Evolutionary conservation across 1,140 invertebrate species (phyloP).

Genomic region (Ips nitidus): DNA sequence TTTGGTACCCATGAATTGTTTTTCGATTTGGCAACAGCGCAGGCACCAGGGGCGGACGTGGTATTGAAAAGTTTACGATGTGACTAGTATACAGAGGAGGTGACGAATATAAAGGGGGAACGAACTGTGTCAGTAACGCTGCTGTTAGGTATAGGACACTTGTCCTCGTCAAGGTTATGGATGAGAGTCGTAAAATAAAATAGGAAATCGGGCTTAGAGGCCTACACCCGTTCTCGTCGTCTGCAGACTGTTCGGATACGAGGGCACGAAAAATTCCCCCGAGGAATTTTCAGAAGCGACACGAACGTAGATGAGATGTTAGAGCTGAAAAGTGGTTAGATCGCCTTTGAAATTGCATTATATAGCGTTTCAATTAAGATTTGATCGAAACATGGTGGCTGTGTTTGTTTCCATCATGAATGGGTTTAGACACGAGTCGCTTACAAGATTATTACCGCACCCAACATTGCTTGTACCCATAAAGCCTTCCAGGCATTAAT

Average conservation of each 20-base stretch:
- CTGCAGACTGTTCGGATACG: background rate
- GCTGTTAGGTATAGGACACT: conserved; percentile 23
- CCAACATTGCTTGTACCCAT: too few species aligned
- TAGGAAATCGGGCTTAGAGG: conserved; percentile 20
- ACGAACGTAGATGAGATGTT: background rate
- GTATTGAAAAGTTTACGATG: conserved; percentile 16
- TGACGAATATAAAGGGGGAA: conserved; percentile 22
- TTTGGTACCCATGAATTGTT: too few species aligned
- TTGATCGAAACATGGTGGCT: too few species aligned
- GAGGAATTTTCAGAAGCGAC: background rate
- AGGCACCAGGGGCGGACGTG: conserved; percentile 9
- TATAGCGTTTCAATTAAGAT: too few species aligned
- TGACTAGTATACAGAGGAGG: conserved; percentile 14
- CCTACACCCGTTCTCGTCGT: background rate
- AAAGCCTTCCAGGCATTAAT: too few species aligned
- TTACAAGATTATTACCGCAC: too few species aligned
- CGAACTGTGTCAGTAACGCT: conserved; percentile 28
- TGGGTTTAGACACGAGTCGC: too few species aligned
- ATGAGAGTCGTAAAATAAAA: conserved; percentile 23
- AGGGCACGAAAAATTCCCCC: background rate
- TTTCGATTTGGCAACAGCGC: background rate
- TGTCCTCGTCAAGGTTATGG: conserved; percentile 29
- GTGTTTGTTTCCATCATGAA: too few species aligned
- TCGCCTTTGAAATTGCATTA: too few species aligned
- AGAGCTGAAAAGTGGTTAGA: too few species aligned